Conservation (phyloP, 1,140 invertebrate species). For the Drosophila varians region DNA sequence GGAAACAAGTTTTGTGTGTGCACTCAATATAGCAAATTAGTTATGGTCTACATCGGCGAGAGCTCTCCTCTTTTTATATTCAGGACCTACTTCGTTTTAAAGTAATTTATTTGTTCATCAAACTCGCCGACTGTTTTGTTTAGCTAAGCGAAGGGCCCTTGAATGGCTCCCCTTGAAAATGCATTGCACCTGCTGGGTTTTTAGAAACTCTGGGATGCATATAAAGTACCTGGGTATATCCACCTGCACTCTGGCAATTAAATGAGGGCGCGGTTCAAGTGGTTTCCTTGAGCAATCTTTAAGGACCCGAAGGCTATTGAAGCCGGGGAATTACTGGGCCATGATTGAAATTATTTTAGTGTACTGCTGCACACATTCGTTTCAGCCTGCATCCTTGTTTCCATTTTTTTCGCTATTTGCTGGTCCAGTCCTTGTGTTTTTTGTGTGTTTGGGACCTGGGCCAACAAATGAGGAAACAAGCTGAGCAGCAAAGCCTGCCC, state of each 20-base stretch:
- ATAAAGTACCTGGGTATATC: background rate
- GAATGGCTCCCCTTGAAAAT: background rate
- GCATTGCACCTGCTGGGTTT: background rate
- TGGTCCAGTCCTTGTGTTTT: background rate
- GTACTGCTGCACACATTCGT: conserved; percentile 41
- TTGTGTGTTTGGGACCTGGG: conserved; percentile 15
- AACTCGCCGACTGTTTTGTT: background rate
- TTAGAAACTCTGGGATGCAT: background rate
- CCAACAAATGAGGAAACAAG: conserved; percentile 41
- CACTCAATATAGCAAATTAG: conserved; percentile 45
- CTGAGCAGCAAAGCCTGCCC: conserved; percentile 22
- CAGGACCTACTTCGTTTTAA: background rate
- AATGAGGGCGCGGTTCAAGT: conserved; percentile 47
- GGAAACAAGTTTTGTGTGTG: conserved; percentile 47
- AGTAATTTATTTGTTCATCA: conserved; percentile 1
- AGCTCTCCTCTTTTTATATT: background rate
- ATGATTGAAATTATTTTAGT: conserved; percentile 80
- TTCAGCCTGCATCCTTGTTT: conserved; percentile 22
- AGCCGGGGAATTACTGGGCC: conserved; percentile 52
- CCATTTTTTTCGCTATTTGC: background rate
- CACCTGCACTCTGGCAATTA: conserved; percentile 54
- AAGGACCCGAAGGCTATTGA: conserved; percentile 38
- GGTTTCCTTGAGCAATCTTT: conserved; percentile 27
- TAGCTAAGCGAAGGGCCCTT: background rate
- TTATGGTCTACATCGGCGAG: background rate